phyloP scores from a whole-genome alignment of 2,113 vertebrate genomes.

The Amia ocellicauda region DNA sequence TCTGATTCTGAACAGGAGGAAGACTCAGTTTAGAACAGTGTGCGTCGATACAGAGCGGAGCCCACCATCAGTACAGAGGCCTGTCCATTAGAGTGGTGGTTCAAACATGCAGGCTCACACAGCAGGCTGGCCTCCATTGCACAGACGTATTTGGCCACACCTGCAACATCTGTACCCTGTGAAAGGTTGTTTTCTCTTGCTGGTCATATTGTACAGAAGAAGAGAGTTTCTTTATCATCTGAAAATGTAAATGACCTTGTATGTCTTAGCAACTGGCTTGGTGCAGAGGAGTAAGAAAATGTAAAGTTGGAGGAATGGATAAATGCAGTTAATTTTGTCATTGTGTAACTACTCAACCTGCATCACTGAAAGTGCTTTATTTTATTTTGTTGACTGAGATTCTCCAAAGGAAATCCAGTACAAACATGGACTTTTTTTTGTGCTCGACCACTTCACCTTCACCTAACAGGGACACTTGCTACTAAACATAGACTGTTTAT shows the following conservation, averaged over 20 bases:
- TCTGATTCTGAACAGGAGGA: conserved; percentile 21
- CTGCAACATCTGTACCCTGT: conserved; percentile 25
- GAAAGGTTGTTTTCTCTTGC: conserved; percentile 30
- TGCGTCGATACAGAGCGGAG: conserved; percentile 17
- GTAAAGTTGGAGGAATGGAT: no score
- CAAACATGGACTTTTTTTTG: no score
- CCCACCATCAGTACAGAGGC: conserved; percentile 9
- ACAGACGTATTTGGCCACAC: conserved; percentile 20
- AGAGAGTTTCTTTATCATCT: conserved; percentile 22
- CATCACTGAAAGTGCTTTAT: no score
- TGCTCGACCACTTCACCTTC: no score
- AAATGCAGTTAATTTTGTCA: no score
- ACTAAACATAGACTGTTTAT: no score
- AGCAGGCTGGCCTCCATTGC: conserved; percentile 9
- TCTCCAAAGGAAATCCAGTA: no score
- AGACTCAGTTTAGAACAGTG: neutral
- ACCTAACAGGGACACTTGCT: no score
- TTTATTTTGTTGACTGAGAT: no score
- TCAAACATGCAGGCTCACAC: conserved; percentile 2
- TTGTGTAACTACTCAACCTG: no score
- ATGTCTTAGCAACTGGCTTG: conserved; percentile 19
- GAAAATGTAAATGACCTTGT: conserved; percentile 29
- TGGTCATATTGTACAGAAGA: conserved; percentile 26
- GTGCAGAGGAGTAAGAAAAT: no score
- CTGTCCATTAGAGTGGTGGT: conserved; percentile 23